Evolutionary conservation across 2,888 invertebrate species (phyloP), one percentile per base, ranked within the genome.

Genomic region (Netelia inedita): DNA sequence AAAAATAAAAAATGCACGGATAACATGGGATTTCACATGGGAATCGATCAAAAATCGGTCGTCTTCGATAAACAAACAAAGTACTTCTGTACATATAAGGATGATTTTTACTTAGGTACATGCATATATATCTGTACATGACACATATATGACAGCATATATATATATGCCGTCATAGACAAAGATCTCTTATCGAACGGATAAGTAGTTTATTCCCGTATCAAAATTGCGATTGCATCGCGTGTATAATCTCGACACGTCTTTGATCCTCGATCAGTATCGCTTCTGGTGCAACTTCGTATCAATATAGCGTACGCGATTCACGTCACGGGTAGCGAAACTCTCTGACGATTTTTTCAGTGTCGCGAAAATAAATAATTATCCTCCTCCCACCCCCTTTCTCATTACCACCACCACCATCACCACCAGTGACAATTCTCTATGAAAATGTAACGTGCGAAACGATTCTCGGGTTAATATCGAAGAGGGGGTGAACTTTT

Each of bases 131-230:
- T 28, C 28, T 28, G n/a, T n/a, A 28, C 3, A 28, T 28, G 28
- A 28, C 28, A 28, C 5, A 28, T 6, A 35, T 6, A 35, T 0
- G 6, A 50, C 19, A 74, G n/a, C 19, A 21, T 21, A 43, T 6
- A 63, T 65, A 14, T 8, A 3, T 63, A 69, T 61, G 43, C 75
- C 21, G 61, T 78, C 73, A 82, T 57, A 73, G 50, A 53, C 28
- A 66, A 59, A 65, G 75, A 79, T 66, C 46, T 57, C 79, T 82
- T 85, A 85, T 85, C 85, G 41, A 79, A 46, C 75, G 85, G 82
- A 82, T 82, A 82, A 85, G 82, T 85, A 85, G 85, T 82, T 82
- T 82, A 79, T 85, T 68, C 82, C 14, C 59, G 79, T 79, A 76
- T 79, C 43, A 73, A 82, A 79, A 35, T 73, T 46, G 46, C 75